Percentiles rank a stretch among this genome's conserved stretches.
phyloP scores from a whole-genome alignment of 2,797 vertebrate genomes.

The Erethizon dorsatum region DNA sequence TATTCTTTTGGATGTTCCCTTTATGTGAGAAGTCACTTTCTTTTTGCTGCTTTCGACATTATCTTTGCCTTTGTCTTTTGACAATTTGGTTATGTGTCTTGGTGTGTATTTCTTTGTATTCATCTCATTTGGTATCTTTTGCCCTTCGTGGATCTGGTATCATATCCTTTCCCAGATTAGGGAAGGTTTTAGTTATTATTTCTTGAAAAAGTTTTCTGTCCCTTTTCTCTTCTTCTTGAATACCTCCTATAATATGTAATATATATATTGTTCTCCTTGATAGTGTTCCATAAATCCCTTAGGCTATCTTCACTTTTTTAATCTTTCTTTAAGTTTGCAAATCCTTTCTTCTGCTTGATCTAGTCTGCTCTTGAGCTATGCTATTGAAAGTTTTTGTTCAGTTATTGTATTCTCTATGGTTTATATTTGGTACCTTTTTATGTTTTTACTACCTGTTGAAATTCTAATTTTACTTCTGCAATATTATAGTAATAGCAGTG shows the following conservation, averaged over 20 bases:
- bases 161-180: too few species aligned
- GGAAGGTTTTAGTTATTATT: neutral
- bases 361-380: neutral
- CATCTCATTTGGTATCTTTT: neutral
- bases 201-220: neutral
- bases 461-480: neutral
- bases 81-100: neutral
- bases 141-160: neutral
- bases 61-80: too few species aligned
- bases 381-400: neutral
- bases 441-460: neutral
- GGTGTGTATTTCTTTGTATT: neutral
- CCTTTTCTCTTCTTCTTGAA: neutral
- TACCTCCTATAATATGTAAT: neutral
- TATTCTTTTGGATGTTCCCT: neutral
- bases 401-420: neutral
- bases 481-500: neutral
- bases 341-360: neutral
- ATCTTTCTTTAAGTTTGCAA: neutral
- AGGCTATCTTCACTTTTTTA: neutral
- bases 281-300: neutral
- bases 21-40: neutral
- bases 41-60: neutral
- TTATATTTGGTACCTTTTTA: neutral
- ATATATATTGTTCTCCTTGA: neutral